phyloP scores from a whole-genome alignment of 2,797 vertebrate species.

The Diceros bicornis region DNA sequence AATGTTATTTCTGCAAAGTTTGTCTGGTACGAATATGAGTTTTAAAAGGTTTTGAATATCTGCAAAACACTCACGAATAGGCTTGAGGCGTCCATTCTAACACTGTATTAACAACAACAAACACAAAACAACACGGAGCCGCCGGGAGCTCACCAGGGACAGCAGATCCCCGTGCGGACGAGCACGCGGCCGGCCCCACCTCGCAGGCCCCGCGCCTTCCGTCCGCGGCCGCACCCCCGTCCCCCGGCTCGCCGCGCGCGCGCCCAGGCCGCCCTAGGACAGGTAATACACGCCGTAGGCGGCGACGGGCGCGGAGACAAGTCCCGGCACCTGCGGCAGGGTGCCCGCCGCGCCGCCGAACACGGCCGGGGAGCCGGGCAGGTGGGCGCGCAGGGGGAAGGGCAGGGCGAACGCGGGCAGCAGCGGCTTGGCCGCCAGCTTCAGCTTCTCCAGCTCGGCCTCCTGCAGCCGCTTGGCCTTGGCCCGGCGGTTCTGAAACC shows the following conservation, averaged over 20 bases:
- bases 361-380: conserved; percentile 88
- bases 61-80: conserved; percentile 70
- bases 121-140: not conserved
- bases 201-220: too few relatives aligned
- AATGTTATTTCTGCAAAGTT: conserved; percentile 83
- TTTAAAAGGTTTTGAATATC: conserved; percentile 79
- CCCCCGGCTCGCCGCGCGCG: not conserved
- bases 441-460: conserved; percentile 93
- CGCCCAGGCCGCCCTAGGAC: conserved; percentile 87
- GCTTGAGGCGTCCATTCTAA: not conserved
- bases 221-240: accelerated
- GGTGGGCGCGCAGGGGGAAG: conserved; percentile 90
- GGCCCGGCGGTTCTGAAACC: conserved; percentile 95
- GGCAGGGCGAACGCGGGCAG: conserved; percentile 92
- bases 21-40: not conserved
- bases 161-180: accelerated
- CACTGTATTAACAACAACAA: not conserved
- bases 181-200: accelerated
- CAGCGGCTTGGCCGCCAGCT: conserved; percentile 92
- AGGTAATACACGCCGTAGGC: conserved; percentile 94
- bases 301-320: conserved; percentile 91
- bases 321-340: conserved; percentile 89
- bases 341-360: conserved; percentile 89
- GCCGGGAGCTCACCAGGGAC: not conserved
- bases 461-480: conserved; percentile 94